A percentile compares a stretch with the other conserved stretches of the same genome.
phyloP scores from a whole-genome alignment of 1,140 invertebrate species.

The Ctenoplectra terminalis region DNA sequence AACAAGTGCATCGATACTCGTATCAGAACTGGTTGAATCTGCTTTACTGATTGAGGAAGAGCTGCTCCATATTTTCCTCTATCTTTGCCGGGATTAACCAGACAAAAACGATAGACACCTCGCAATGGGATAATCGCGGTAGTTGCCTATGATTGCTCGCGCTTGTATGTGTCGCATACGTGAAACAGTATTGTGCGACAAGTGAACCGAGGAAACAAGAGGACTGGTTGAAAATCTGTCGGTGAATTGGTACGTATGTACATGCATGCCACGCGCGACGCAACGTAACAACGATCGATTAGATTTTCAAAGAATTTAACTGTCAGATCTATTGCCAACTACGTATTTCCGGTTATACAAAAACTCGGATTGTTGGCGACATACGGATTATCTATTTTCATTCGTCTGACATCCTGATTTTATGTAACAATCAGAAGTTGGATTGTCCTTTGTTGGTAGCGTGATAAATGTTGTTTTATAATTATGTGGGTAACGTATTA shows the following conservation, averaged over 20 bases:
- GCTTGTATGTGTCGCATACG: constrained; percentile 17
- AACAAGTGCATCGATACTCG: constrained; percentile 46
- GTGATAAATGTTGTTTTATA: background rate
- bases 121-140: constrained; percentile 51
- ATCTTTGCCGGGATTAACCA: constrained; percentile 43
- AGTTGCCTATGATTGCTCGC: constrained; percentile 48
- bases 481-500: background rate
- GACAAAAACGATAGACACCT: constrained; percentile 54
- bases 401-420: constrained; percentile 7
- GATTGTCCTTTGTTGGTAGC: background rate
- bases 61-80: constrained; percentile 35
- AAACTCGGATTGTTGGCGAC: background rate
- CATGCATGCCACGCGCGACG: constrained; percentile 22
- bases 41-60: constrained; percentile 56
- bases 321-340: constrained; percentile 23
- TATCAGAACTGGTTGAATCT: constrained; percentile 53
- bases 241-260: constrained; percentile 43
- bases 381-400: background rate
- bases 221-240: constrained; percentile 30
- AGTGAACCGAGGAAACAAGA: constrained; percentile 26
- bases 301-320: constrained; percentile 33
- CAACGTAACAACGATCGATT: constrained; percentile 35
- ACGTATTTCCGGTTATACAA: constrained; percentile 18
- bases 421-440: background rate
- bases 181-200: constrained; percentile 15